A percentile compares a stretch with the other conserved stretches of the same genome.
Conservation (phyloP, 1,140 invertebrate species). For the Ceratina australensis region DNA sequence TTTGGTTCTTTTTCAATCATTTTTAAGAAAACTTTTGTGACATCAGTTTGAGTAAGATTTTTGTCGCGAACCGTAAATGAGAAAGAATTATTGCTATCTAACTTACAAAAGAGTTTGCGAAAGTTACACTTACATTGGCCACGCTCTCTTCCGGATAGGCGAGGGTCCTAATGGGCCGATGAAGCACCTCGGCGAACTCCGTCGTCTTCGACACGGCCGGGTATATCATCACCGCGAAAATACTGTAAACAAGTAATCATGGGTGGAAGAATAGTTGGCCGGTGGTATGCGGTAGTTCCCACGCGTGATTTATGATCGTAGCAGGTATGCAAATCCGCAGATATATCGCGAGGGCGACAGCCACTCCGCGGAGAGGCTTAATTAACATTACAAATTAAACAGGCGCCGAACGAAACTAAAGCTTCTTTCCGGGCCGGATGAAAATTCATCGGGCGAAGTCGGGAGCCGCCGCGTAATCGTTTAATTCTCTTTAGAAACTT, state of each 20-base stretch:
- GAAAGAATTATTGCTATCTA: too few species aligned
- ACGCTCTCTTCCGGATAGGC: slow-evolving; percentile 73
- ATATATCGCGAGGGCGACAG: not conserved
- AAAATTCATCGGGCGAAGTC: slow-evolving; percentile 17
- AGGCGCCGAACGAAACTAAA: not conserved
- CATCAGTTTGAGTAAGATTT: too few species aligned
- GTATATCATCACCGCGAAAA: slow-evolving; percentile 17
- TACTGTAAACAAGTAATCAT: slow-evolving; percentile 27
- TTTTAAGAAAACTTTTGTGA: too few species aligned
- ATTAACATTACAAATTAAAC: slow-evolving; percentile 20
- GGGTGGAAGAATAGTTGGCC: too few species aligned
- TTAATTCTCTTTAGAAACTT: slow-evolving; percentile 13
- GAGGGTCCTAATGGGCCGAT: slow-evolving; percentile 73
- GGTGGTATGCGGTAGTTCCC: not conserved
- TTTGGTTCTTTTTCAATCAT: too few species aligned
- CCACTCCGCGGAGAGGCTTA: not conserved
- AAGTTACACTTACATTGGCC: slow-evolving; percentile 69
- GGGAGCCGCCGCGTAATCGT: not conserved
- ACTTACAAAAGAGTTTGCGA: too few species aligned
- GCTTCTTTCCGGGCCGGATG: not conserved
- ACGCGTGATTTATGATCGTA: not conserved
- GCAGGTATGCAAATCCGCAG: not conserved
- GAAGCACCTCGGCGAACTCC: slow-evolving; percentile 73
- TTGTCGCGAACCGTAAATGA: too few species aligned
- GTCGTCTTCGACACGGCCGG: slow-evolving; percentile 37